Evolutionary conservation across 2,888 invertebrate species (phyloP).

Genomic region (Thera britannica): DNA sequence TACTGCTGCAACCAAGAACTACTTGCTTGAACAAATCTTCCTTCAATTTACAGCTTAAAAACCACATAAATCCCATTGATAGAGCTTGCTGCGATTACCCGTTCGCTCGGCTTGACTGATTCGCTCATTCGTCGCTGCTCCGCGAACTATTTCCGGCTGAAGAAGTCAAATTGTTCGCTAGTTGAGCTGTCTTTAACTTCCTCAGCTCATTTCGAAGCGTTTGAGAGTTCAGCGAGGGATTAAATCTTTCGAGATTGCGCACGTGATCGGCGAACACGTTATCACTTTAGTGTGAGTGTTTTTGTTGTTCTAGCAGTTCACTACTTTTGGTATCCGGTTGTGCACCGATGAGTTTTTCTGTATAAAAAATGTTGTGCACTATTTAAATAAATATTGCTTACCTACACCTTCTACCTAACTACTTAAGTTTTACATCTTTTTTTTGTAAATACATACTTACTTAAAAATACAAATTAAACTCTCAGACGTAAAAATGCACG

Average conservation of each 20-base stretch:
- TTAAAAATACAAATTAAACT: no score
- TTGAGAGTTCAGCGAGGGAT: conserved; percentile 24
- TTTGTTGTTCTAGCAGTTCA: background rate
- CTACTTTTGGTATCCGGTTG: no score
- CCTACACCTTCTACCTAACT: no score
- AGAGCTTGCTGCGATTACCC: conserved; percentile 29
- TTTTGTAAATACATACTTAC: no score
- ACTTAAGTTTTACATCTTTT: no score
- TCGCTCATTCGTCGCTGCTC: conserved; percentile 42
- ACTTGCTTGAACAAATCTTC: no score
- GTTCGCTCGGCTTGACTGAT: conserved; percentile 39
- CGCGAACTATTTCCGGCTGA: conserved; percentile 40
- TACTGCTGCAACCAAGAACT: no score
- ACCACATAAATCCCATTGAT: conserved; percentile 27
- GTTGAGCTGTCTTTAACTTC: conserved; percentile 43
- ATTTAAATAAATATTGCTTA: no score
- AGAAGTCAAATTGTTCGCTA: conserved; percentile 45
- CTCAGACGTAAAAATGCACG: no score
- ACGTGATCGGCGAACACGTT: background rate
- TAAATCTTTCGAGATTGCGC: conserved; percentile 8
- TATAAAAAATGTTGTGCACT: no score
- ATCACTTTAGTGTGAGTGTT: background rate
- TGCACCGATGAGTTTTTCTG: no score
- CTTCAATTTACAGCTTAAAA: conserved; percentile 5
- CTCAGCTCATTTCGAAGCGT: conserved; percentile 33